These are phyloP conservation scores for Clostera curtula DNA, from an alignment of 2,888 invertebrate species.

Conservation along the genomic window DNA sequence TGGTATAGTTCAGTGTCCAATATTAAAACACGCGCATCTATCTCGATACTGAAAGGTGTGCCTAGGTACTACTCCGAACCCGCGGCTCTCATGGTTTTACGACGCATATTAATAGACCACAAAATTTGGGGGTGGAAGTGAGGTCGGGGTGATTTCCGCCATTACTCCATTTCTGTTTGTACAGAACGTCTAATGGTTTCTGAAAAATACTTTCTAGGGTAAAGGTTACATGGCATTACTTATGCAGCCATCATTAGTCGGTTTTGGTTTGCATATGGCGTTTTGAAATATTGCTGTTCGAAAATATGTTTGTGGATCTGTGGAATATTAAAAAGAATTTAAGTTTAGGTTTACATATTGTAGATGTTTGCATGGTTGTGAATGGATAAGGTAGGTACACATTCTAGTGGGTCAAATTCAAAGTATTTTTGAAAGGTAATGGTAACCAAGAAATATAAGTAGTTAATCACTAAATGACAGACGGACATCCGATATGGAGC, in stretches of 20 bases:
- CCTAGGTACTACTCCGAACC: no score
- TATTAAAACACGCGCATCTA: no score
- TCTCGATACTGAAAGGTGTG: no score
- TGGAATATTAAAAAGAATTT: not conserved
- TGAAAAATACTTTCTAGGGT: constrained; percentile 28
- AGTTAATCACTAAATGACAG: no score
- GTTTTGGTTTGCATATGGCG: constrained; percentile 6
- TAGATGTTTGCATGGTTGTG: no score
- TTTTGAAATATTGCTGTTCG: constrained; percentile 1
- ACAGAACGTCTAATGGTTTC: constrained; percentile 34
- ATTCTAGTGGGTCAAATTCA: no score
- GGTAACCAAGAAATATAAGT: not conserved
- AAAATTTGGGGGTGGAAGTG: constrained; percentile 31
- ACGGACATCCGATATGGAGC: no score
- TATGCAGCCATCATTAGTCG: constrained; percentile 10
- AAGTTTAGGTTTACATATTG: not conserved
- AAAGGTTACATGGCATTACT: constrained; percentile 25
- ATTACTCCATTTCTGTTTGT: constrained; percentile 36
- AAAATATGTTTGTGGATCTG: not conserved
- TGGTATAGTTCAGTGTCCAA: no score
- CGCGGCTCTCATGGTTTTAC: no score
- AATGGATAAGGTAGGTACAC: no score
- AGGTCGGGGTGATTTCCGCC: constrained; percentile 40
- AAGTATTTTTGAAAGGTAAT: no score
- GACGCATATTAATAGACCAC: constrained; percentile 31